Evolutionary conservation across 1,140 invertebrate genomes (phyloP).

Genomic region (Aphelenchoides avenae): DNA sequence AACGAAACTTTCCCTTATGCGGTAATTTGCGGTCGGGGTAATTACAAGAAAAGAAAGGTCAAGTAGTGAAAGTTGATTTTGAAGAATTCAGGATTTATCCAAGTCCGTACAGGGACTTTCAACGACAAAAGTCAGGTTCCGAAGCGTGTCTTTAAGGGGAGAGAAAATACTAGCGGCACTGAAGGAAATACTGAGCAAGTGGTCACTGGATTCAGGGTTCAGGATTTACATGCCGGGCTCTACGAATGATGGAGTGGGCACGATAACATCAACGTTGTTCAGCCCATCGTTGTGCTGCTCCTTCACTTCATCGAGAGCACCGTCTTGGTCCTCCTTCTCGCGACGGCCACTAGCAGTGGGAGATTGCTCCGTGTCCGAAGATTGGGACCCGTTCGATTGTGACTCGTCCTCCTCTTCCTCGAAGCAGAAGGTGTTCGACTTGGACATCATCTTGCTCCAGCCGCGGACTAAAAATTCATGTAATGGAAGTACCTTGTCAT

Average conservation of each 20-base stretch:
- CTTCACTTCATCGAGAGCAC: background rate
- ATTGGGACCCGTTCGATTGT: constrained; percentile 18
- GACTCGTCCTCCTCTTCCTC: constrained; percentile 39
- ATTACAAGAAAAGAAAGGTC: too few relatives aligned
- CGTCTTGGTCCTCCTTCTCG: constrained; percentile 18
- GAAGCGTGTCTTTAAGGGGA: too few relatives aligned
- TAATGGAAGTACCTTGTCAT: background rate
- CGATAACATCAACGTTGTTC: constrained; percentile 27
- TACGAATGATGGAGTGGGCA: constrained; percentile 16
- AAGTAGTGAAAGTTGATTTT: too few relatives aligned
- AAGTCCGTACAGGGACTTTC: too few relatives aligned
- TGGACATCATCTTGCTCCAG: constrained; percentile 33
- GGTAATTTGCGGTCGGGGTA: too few relatives aligned
- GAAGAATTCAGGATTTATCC: too few relatives aligned
- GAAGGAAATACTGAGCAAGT: too few relatives aligned
- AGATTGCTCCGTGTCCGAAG: constrained; percentile 17
- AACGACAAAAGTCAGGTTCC: too few relatives aligned
- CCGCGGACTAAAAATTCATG: constrained; percentile 28
- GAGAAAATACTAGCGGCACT: too few relatives aligned
- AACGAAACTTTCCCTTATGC: too few relatives aligned
- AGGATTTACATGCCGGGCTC: constrained; percentile 7
- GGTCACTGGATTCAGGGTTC: background rate
- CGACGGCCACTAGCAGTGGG: constrained; percentile 1
- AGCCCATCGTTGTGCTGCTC: constrained; percentile 17
- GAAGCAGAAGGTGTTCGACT: constrained; percentile 32